Percentiles rank a stretch among this genome's conserved stretches.
These are phyloP conservation scores for Schizotus pectinicornis DNA, from an alignment of 2,888 invertebrate species.

Conservation along the genomic window DNA sequence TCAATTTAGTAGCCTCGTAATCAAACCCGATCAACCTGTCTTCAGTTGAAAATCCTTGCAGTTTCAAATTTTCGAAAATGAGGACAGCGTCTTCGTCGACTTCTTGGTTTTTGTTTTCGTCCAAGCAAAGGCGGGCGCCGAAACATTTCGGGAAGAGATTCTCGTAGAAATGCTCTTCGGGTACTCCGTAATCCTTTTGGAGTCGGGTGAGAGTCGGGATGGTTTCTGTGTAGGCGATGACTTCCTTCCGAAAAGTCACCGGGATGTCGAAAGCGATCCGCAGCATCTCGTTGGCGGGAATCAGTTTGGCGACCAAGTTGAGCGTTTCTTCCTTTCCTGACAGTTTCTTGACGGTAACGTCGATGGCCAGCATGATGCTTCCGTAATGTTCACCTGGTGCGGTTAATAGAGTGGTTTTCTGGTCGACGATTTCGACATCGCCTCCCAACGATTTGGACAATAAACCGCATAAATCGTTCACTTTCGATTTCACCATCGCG, in stretches of 20 bases:
- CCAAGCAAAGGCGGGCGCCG: conserved; percentile 61
- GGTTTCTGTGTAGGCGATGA: conserved; percentile 61
- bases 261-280: conserved; percentile 63
- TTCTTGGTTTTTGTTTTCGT: conserved; percentile 46
- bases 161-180: conserved; percentile 45
- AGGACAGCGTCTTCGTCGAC: conserved; percentile 66
- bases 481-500: conserved; percentile 47
- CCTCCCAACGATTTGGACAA: conserved; percentile 44
- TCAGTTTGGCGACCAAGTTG: conserved; percentile 64
- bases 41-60: conserved; percentile 60
- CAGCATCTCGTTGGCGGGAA: conserved; percentile 63
- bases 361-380: conserved; percentile 62
- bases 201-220: conserved; percentile 60
- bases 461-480: conserved; percentile 48
- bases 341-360: conserved; percentile 49
- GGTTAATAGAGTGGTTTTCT: conserved; percentile 49
- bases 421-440: conserved; percentile 53
- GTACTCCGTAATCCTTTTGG: conserved; percentile 59
- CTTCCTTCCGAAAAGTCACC: conserved; percentile 65
- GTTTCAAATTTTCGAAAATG: conserved; percentile 65
- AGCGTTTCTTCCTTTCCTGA: conserved; percentile 52
- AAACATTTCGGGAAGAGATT: conserved; percentile 61
- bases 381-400: conserved; percentile 68
- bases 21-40: conserved; percentile 62
- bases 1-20: conserved; percentile 58